Evolutionary conservation across 2,797 vertebrate species (phyloP), one percentile per base, ranked within the genome.

Genomic region (Telmatherina bonti): DNA sequence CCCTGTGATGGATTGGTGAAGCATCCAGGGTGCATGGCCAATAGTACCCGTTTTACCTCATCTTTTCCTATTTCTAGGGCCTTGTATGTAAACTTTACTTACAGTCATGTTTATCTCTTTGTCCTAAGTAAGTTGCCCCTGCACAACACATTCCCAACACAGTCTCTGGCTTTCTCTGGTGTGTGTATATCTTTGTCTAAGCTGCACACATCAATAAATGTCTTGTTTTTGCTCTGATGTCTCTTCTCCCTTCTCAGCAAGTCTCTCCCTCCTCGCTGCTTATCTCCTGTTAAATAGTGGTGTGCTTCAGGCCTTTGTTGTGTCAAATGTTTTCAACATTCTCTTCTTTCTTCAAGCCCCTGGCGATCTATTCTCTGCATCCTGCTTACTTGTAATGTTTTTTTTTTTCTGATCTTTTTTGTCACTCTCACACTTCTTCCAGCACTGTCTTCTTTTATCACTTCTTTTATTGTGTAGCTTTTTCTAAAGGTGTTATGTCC

Each of bases 261-360:
- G 52, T 55, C 68, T 12, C 18, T 77, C 70, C 54, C 82, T 54
- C 61, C 20, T 78, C 65, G 64, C 30, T 12, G 70, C 52, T 69
- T 24, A 8, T 33, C 66, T 72, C 80, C 64, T 76, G 62, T 73
- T 76, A 58, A 57, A 63, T 43, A 33, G 67, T 68, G 9, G 20
- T 72, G 62, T 60, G 76, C 71, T 76, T 75, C 62, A 79, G 82
- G 80, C 49, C 66, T 78, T 88, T 78, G 74, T 86, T 84, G 64
- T 74, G 77, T 82, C 78, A 74, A 81, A 71, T 76, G 70, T 74
- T 80, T 77, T 84, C 86, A 87, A 75, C 71, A 64, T 62, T 82
- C 70, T 85, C 66, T 27, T 74, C 67, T 71, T 75, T 18, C 78
- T 69, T 47, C 62, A 60, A 53, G 70, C 78, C 56, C 13, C 41